These are phyloP conservation scores for Stenichneumon culpator DNA, from an alignment of 2,888 invertebrate species.

Conservation along the genomic window DNA sequence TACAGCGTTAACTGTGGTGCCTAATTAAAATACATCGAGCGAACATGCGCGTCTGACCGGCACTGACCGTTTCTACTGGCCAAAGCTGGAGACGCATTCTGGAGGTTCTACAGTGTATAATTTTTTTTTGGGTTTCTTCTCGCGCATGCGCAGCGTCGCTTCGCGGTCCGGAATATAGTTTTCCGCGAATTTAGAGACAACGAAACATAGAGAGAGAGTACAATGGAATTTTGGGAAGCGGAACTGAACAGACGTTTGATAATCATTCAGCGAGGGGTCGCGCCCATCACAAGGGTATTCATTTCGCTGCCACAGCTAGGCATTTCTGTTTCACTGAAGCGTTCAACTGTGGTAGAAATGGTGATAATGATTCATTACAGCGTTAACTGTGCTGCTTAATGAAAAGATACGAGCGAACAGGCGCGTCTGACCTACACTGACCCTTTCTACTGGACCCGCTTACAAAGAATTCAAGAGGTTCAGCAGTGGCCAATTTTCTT, in stretches of 20 bases:
- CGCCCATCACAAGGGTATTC: too few relatives aligned
- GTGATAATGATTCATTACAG: background rate
- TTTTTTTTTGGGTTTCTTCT: too few relatives aligned
- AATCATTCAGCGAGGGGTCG: background rate
- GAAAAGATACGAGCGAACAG: background rate
- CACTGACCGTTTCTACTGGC: constrained; percentile 11
- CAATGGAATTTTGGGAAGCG: background rate
- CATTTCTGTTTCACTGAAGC: too few relatives aligned
- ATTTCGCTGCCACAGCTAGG: too few relatives aligned
- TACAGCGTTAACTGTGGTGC: background rate
- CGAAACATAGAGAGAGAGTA: background rate
- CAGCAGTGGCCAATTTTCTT: background rate
- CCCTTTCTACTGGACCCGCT: constrained; percentile 13
- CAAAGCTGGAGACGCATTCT: background rate
- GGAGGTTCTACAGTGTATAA: background rate
- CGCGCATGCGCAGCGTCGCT: too few relatives aligned
- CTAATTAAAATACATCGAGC: background rate
- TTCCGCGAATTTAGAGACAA: constrained; percentile 11
- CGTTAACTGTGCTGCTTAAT: background rate
- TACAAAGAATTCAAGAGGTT: too few relatives aligned
- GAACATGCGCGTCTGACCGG: background rate
- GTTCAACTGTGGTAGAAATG: background rate
- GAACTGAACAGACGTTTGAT: background rate
- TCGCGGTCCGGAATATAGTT: background rate
- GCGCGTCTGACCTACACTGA: constrained; percentile 8